Conservation (phyloP, 2,888 invertebrate genomes). For the Ichneumoninae sp. region DNA sequence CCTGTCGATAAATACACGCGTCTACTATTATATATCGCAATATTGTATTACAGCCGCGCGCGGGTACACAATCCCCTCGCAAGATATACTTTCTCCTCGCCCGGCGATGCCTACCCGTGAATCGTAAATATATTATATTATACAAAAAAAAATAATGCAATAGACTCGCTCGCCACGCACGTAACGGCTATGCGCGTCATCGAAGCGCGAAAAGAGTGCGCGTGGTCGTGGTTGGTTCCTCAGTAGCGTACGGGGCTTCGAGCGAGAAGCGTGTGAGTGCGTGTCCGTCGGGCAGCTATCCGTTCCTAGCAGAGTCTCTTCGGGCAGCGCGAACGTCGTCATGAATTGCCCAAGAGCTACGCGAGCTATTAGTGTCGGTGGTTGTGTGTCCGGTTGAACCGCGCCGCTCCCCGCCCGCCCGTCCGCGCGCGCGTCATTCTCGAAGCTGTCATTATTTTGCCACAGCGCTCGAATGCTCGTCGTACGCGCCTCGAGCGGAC, state of each 20-base stretch:
- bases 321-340: conserved; percentile 9
- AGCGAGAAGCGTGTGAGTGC: conserved; percentile 33
- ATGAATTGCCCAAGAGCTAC: conserved; percentile 23
- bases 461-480: conserved; percentile 3
- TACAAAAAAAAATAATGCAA: conserved; percentile 23
- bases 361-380: conserved; percentile 22
- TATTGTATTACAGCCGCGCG: background rate
- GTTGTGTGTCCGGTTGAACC: conserved; percentile 14
- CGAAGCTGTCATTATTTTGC: conserved; percentile 23
- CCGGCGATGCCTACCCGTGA: background rate
- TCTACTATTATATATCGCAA: background rate
- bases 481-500: conserved; percentile 12
- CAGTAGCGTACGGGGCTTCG: conserved; percentile 54
- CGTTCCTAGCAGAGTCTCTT: background rate
- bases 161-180: conserved; percentile 24
- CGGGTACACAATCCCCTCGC: conserved; percentile 8
- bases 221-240: conserved; percentile 49
- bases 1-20: conserved; percentile 32
- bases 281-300: conserved; percentile 1
- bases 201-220: conserved; percentile 67
- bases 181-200: conserved; percentile 58
- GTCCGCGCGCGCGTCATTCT: conserved; percentile 43
- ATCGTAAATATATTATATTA: conserved; percentile 17
- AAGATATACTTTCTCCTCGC: background rate
- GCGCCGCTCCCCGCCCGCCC: conserved; percentile 41